A percentile compares a stretch with the other conserved stretches of the same genome.
These are phyloP conservation scores for Pachyrhynchus sulphureomaculatus DNA, from an alignment of 1,140 invertebrate species.

Conservation along the genomic window DNA sequence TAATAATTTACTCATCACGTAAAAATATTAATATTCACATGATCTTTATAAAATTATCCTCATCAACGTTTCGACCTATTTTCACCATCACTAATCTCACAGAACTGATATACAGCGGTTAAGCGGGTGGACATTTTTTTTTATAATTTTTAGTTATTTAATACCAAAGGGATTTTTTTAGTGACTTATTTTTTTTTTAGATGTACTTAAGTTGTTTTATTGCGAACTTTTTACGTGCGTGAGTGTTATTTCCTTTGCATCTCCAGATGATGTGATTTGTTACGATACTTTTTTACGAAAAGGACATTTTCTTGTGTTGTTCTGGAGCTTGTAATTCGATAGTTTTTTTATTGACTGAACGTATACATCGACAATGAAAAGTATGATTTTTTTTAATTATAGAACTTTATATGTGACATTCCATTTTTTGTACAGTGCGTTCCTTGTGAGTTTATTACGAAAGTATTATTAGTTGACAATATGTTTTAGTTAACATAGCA, in stretches of 20 bases:
- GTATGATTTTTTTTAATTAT: not conserved
- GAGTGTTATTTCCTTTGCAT: not conserved
- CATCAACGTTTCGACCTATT: not conserved
- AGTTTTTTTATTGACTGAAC: no score
- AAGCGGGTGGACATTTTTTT: slow-evolving; percentile 4
- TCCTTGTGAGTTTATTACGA: not conserved
- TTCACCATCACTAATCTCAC: no score
- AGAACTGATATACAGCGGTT: not conserved
- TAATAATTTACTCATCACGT: no score
- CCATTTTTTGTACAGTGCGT: not conserved
- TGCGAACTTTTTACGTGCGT: not conserved
- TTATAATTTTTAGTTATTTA: not conserved
- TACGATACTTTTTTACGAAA: no score
- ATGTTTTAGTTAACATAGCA: not conserved
- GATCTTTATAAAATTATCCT: not conserved
- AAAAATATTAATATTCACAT: no score
- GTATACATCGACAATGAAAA: no score
- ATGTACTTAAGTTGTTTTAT: not conserved
- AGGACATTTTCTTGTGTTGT: no score
- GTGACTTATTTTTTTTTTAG: not conserved
- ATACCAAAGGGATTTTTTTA: not conserved
- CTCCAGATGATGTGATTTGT: no score
- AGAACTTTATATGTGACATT: not conserved
- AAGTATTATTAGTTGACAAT: slow-evolving; percentile 1
- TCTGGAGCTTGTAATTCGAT: no score